A percentile compares a stretch with the other conserved stretches of the same genome.
phyloP scores from a whole-genome alignment of 2,797 vertebrate genomes.

The Nannoperca obscura region DNA sequence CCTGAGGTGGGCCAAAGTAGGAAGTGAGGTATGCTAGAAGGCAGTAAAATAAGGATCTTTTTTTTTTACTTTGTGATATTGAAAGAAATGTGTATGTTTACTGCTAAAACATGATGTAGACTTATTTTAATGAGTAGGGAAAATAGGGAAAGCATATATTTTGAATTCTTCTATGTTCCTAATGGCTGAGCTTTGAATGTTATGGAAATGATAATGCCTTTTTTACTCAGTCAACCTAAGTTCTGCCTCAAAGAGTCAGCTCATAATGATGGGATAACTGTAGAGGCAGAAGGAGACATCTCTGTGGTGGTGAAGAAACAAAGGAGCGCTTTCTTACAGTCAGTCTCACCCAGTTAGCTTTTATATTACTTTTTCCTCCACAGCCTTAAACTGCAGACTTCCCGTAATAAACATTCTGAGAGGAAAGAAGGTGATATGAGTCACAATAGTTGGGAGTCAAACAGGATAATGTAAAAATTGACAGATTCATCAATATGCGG shows the following conservation, averaged over 20 bases:
- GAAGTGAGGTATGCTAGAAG: background rate
- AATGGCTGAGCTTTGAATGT: conserved; percentile 12
- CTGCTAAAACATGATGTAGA: background rate
- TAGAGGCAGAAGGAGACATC: conserved; percentile 16
- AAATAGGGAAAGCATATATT: background rate
- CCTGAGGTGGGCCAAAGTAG: background rate
- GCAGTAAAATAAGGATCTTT: background rate
- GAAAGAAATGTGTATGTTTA: background rate
- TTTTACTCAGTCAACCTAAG: conserved; percentile 22
- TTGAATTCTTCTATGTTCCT: background rate
- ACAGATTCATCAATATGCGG: conserved; percentile 33
- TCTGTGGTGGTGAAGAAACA: conserved; percentile 27
- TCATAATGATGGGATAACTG: conserved; percentile 40
- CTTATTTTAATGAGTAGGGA: background rate
- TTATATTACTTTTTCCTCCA: conserved; percentile 30
- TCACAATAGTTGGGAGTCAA: conserved; percentile 22
- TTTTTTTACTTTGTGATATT: background rate
- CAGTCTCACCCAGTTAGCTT: conserved; percentile 42
- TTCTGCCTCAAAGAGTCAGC: conserved; percentile 16
- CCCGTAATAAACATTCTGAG: conserved; percentile 30
- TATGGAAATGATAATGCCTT: conserved; percentile 19
- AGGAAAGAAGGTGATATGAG: conserved; percentile 27
- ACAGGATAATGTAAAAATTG: conserved; percentile 32
- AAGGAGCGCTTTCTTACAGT: conserved; percentile 42
- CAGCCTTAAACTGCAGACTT: conserved; percentile 28